Evolutionary conservation across 1,140 invertebrate species (phyloP).

Genomic region (Drosophila arizonae): DNA sequence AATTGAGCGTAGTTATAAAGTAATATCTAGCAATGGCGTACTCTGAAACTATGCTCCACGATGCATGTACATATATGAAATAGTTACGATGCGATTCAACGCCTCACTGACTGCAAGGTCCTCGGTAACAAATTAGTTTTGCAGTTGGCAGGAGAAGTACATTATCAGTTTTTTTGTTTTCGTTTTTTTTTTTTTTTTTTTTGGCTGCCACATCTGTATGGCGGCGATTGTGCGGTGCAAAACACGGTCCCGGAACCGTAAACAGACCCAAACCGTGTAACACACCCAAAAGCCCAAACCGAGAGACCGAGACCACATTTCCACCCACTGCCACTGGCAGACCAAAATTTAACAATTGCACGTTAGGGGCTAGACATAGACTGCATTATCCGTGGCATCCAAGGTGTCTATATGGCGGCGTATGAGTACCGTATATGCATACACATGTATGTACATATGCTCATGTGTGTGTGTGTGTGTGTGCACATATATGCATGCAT

Average conservation of each 20-base stretch:
- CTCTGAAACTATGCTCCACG: too few relatives aligned
- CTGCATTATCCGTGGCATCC: slow-evolving; percentile 38
- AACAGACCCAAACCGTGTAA: neutral
- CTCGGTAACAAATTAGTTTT: slow-evolving; percentile 60
- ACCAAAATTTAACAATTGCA: slow-evolving; percentile 34
- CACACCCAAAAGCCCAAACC: neutral
- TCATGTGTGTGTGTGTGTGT: too few relatives aligned
- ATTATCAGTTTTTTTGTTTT: slow-evolving; percentile 64
- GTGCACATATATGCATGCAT: neutral
- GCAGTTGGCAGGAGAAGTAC: slow-evolving; percentile 46
- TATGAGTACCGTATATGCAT: neutral
- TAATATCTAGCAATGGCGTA: neutral
- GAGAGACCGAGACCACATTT: slow-evolving; percentile 8
- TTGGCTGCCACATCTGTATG: slow-evolving; percentile 46
- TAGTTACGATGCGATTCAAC: slow-evolving; percentile 47
- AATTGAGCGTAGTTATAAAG: neutral
- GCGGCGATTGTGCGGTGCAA: slow-evolving; percentile 20
- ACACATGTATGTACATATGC: neutral
- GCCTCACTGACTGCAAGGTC: slow-evolving; percentile 29
- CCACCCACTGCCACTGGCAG: slow-evolving; percentile 14
- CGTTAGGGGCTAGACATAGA: slow-evolving; percentile 21
- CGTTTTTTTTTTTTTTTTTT: slow-evolving; percentile 4
- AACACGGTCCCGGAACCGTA: slow-evolving; percentile 40
- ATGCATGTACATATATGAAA: neutral
- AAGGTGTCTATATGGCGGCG: slow-evolving; percentile 16